Base-by-base conservation (phyloP, 2,113 vertebrate genomes). In the Onychostoma macrolepis region DNA sequence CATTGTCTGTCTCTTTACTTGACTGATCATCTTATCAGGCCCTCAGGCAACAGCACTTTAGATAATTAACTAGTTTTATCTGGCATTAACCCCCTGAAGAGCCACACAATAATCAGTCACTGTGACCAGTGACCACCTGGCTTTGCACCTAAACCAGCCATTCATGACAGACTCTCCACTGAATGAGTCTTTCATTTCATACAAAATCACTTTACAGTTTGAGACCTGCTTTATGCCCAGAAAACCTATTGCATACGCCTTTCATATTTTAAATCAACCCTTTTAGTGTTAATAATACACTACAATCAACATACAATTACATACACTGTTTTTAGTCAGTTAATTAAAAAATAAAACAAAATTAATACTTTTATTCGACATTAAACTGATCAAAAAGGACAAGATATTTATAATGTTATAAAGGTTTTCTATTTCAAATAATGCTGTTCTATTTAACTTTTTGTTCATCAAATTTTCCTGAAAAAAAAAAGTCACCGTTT, bases 31-130 rank as follows among this genome's bases (percentile, higher is more conserved):
- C 69, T 84, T 50, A 84, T 74, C 69, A 36, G 65, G 8, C 50
- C 45, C 24, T 58, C 19, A 28, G 56, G 33, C 83, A 71, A 71
- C 63, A 50, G 65, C 65, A 83, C 83, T 84, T 84, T 75, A 58
- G 28, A 56, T 84, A 74, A 84, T 84, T 58, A 56, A 72, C 69
- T 58, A 36, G 45, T 72, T 58, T 84, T 75, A 84, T 84, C 83
- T 45, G 9, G 45, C 67, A 41, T 72, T 74, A 74, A 74, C 83
- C 83, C 82, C 69, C 69, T 56, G 30, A 53, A 53, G 63, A 56
- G 43, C 30, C 78, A 84, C 83, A 74, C 83, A 84, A 58, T 84
- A 53, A 74, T 84, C 67, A 13, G 69, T 74, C 41, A 83, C 5
- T 36, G 43, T 71, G 81, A 71, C 48, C 48, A 45, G 26, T 83